phyloP scores from a whole-genome alignment of 2,113 vertebrate genomes.

The Zosterops lateralis region DNA sequence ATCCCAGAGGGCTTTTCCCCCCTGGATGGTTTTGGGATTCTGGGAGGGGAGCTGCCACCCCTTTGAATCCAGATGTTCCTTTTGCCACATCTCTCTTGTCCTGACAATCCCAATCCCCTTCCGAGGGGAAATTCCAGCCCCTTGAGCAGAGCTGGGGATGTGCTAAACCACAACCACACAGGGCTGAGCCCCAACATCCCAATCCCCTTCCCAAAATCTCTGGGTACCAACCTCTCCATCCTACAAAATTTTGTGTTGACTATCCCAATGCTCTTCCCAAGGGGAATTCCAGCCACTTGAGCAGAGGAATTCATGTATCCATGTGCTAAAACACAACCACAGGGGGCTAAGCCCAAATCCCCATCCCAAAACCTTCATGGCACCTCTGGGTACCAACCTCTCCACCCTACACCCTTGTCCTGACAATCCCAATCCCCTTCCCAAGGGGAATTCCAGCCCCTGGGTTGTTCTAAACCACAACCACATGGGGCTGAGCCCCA shows the following conservation, averaged over 20 bases:
- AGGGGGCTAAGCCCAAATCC: no score
- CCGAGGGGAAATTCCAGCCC: background rate
- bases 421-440: no score
- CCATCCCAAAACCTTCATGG: no score
- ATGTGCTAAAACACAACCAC: background rate
- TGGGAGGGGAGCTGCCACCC: background rate
- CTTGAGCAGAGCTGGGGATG: rapidly evolving
- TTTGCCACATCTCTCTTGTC: rapidly evolving
- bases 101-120: background rate
- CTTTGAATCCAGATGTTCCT: rapidly evolving
- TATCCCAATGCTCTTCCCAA: no score
- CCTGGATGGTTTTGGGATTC: background rate
- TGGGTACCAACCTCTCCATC: background rate
- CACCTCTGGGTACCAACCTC: background rate
- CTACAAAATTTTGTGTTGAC: no score
- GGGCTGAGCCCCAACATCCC: background rate
- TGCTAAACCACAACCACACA: rapidly evolving
- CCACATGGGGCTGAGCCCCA: no score
- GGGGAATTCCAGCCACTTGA: no score
- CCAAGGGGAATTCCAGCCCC: no score
- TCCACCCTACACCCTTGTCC: background rate
- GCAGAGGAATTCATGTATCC: no score
- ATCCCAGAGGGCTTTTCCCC: background rate
- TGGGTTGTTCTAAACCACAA: no score
- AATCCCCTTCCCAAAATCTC: background rate